A percentile compares a stretch with the other conserved stretches of the same genome.
Evolutionary conservation across 2,113 vertebrate species (phyloP).

Genomic region (Hylia prasina): DNA sequence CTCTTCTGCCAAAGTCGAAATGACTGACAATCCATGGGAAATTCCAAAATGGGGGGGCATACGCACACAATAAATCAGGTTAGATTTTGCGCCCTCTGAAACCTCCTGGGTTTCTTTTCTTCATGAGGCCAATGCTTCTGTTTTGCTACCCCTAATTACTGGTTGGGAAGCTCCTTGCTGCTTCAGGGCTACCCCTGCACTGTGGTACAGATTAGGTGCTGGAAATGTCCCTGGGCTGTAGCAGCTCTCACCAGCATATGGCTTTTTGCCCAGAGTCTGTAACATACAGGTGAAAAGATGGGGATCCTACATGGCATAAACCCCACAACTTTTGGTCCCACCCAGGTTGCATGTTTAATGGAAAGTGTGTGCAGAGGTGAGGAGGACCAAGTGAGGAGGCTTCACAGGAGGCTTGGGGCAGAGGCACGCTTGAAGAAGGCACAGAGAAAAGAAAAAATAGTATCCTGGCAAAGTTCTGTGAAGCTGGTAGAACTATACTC

Average conservation of each 20-base stretch:
- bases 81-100: neutral
- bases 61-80: neutral
- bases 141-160: neutral
- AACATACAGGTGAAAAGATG: neutral
- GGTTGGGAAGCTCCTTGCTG: neutral
- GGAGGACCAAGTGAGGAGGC: neutral
- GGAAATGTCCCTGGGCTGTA: neutral
- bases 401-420: neutral
- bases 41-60: neutral
- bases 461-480: neutral
- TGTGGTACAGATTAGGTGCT: neutral
- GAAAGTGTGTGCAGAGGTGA: neutral
- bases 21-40: neutral
- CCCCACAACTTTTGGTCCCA: neutral
- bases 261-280: neutral
- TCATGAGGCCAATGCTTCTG: neutral
- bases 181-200: neutral
- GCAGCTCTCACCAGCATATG: neutral
- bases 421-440: neutral
- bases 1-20: neutral
- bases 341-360: neutral
- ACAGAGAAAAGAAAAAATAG: rapidly evolving
- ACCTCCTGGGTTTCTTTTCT: neutral
- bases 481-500: neutral
- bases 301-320: neutral